Evolutionary conservation across 2,888 invertebrate species (phyloP), one percentile per base, ranked within the genome.

Genomic region (Coenonympha arcania): DNA sequence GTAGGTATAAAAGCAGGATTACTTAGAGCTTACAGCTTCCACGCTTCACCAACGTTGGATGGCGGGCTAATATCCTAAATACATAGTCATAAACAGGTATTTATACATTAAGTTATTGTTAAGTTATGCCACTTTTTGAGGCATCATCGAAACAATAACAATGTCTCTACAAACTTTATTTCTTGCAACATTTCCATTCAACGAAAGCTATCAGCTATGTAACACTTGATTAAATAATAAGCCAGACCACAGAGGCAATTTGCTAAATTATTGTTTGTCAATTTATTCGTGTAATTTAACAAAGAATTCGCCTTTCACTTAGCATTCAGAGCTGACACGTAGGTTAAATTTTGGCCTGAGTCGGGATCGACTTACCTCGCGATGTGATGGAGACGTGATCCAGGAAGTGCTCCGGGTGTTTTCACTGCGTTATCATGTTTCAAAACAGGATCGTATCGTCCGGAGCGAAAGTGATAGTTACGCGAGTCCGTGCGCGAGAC

Each of bases 221-320:
- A n/a, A n/a, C n/a, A n/a, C 9, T 30, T 6, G 34, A 36, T 13
- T 36, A 20, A 36, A 20, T 13, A 31, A 43, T 15, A 22, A 37
- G n/a, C 24, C 11, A 18, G 16, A 24, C 20, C 13, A 22, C 4
- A 22, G 16, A 34, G 22, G 15, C 6, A 8, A 22, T 44, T 33
- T 16, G 24, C 33, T 59, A 58, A 60, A 64, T 65, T 50, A 65
- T 62, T 65, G 59, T 69, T 71, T 73, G 68, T 67, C 68, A 75
- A 68, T 56, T 58, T 62, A 62, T 65, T 60, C 66, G 61, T 58
- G 75, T 77, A 75, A 76, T 79, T 74, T 71, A 76, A 74, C 79
- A 79, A 79, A 79, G 82, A 79, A 75, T 79, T 77, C 68, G 73
- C 84, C 84, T 85, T 85, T 85, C 84, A 85, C 84, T 82, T 74